Percentiles rank a stretch among this genome's conserved stretches.
phyloP scores from a whole-genome alignment of 2,888 invertebrate species.

The Cephus spinipes region DNA sequence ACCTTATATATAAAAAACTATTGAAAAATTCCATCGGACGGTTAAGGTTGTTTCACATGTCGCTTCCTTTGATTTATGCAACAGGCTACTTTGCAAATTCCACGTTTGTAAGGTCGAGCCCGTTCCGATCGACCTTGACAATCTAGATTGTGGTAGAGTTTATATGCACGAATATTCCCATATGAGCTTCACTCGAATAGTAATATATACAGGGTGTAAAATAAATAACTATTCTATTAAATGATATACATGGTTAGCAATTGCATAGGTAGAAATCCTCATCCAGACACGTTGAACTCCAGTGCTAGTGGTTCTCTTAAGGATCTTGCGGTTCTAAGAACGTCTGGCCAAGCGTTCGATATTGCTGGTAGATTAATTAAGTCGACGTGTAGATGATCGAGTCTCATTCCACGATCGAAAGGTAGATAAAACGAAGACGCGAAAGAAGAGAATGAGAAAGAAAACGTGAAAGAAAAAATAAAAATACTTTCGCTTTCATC shows the following conservation, averaged over 20 bases:
- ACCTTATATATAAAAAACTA: not conserved
- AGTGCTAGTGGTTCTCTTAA: not conserved
- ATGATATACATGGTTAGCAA: not conserved
- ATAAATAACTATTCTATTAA: not conserved
- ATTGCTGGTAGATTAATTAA: not conserved
- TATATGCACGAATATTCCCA: not conserved
- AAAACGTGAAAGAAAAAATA: not conserved
- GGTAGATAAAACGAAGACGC: not conserved
- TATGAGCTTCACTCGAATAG: not conserved
- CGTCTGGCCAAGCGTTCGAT: not conserved
- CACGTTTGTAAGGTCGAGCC: not conserved
- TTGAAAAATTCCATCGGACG: not conserved
- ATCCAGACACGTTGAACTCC: not conserved
- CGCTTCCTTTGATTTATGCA: not conserved
- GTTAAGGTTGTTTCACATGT: not conserved
- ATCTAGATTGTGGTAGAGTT: not conserved
- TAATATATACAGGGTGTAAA: not conserved
- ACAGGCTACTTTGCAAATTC: not conserved
- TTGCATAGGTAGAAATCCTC: not conserved
- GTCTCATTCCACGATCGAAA: not conserved
- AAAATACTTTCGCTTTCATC: not conserved
- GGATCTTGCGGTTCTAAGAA: not conserved
- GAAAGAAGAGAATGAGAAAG: not conserved
- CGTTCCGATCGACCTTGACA: not conserved
- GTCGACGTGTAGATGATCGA: not conserved